These are phyloP conservation scores for Leucoraja erinaceus DNA, from an alignment of 2,113 vertebrate species.

Conservation along the genomic window DNA sequence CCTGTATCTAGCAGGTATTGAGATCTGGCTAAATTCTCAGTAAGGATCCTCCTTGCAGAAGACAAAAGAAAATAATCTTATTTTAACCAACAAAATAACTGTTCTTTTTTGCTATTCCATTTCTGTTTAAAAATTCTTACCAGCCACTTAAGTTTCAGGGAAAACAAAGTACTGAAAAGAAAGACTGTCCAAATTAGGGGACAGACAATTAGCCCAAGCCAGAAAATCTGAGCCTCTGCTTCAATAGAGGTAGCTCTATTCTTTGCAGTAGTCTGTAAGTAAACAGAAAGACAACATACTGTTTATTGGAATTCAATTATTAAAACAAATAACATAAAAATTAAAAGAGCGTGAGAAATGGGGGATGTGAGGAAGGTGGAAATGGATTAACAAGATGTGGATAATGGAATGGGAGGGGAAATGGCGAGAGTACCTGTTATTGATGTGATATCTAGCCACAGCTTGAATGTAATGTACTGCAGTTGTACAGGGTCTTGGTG, in stretches of 20 bases:
- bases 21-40: no score
- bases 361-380: no score
- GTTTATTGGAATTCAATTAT: no score
- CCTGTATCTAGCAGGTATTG: neutral
- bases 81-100: neutral
- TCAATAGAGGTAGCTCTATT: conserved; percentile 55
- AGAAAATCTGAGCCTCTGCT: conserved; percentile 74
- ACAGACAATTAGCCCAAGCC: conserved; percentile 71
- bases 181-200: conserved; percentile 65
- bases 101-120: neutral
- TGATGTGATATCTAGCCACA: neutral
- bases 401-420: no score
- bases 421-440: neutral
- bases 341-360: no score
- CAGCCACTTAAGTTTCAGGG: conserved; percentile 71
- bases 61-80: neutral
- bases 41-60: neutral
- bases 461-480: neutral
- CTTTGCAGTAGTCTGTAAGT: conserved; percentile 49
- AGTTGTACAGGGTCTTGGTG: no score
- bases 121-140: conserved; percentile 49
- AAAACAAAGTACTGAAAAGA: conserved; percentile 69
- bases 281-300: conserved; percentile 12
- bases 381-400: neutral
- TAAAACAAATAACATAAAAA: no score